Percentiles rank a stretch among this genome's conserved stretches.
Evolutionary conservation across 2,797 vertebrate species (phyloP).

Genomic region (Tiaroga cobitis): DNA sequence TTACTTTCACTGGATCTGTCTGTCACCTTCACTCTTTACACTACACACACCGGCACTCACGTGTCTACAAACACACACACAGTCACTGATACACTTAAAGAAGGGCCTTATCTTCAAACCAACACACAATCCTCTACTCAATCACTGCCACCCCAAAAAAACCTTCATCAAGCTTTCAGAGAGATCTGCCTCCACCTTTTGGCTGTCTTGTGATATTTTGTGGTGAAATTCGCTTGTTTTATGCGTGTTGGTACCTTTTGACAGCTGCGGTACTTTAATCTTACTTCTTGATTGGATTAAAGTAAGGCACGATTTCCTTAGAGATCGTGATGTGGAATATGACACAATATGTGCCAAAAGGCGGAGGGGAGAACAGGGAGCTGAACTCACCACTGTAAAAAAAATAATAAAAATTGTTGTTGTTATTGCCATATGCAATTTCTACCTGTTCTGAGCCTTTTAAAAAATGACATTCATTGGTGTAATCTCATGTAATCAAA

Average conservation of each 20-base stretch:
- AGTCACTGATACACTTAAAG: slow-evolving; percentile 9
- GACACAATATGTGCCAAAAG: slow-evolving; percentile 37
- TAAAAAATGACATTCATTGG: neutral
- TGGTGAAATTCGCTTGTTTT: neutral
- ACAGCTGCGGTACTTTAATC: neutral
- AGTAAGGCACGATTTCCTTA: slow-evolving; percentile 42
- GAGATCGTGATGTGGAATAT: neutral
- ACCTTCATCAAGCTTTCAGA: slow-evolving; percentile 20
- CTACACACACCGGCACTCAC: slow-evolving; percentile 38
- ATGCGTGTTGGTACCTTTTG: neutral
- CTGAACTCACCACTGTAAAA: neutral
- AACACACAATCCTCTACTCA: slow-evolving; percentile 9
- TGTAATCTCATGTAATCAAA: neutral
- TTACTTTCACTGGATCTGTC: slow-evolving; percentile 68
- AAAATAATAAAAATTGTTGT: neutral
- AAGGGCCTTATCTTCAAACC: neutral
- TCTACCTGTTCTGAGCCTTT: neutral
- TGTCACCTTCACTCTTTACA: slow-evolving; percentile 62
- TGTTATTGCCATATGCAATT: neutral
- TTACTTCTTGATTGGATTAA: slow-evolving; percentile 53
- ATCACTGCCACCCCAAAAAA: slow-evolving; percentile 6
- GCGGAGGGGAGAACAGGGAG: slow-evolving; percentile 17
- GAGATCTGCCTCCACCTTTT: slow-evolving; percentile 43
- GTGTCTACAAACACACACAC: slow-evolving; percentile 19
- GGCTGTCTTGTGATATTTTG: slow-evolving; percentile 7